Base-by-base conservation (phyloP, 2,113 vertebrate species). In the Phyllopteryx taeniolatus region DNA sequence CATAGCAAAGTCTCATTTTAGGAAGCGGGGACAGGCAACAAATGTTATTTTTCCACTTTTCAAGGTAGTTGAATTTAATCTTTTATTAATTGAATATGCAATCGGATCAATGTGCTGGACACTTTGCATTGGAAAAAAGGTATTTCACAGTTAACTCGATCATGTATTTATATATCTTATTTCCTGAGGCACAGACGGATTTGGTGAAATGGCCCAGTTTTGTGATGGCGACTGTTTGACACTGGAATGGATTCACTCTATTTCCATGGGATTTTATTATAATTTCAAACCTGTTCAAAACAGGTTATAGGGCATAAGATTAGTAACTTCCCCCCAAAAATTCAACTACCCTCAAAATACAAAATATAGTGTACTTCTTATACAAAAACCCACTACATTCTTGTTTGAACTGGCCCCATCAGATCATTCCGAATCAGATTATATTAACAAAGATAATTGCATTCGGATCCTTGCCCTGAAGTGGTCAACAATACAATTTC, bases 401-500 rank as follows among this genome's bases (percentile, higher is more conserved):
- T 9, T 17, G 43, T 9, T 22, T 8, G 2, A 27, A 44, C n/a
- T 22, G 42, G 19, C 79, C 80, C 74, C 80, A 73, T 87, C 79
- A 77, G 75, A 78, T 56, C 51, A 51, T 83, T 85, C 83, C 72
- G 68, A 83, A 78, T 78, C 86, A 47, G 78, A 90, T 90, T 89
- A 66, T 91, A 91, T 92, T 92, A 92, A 86, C 87, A 88, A 86
- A 91, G 90, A 89, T 93, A 93, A 94, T 93, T 93, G 88, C 91
- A 83, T 92, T 91, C 88, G 85, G 86, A 91, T 90, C 86, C 81
- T 79, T 91, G 90, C 90, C 90, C 90, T 85, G 85, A 91, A 92
- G 92, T 94, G 91, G 91, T 93, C 92, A 92, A 91, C 92, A 93
- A 91, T 88, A 88, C 91, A 92, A 92, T 93, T 93, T 91, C 90